phyloP scores from a whole-genome alignment of 2,888 invertebrate genomes.

The Notocelia uddmanniana region DNA sequence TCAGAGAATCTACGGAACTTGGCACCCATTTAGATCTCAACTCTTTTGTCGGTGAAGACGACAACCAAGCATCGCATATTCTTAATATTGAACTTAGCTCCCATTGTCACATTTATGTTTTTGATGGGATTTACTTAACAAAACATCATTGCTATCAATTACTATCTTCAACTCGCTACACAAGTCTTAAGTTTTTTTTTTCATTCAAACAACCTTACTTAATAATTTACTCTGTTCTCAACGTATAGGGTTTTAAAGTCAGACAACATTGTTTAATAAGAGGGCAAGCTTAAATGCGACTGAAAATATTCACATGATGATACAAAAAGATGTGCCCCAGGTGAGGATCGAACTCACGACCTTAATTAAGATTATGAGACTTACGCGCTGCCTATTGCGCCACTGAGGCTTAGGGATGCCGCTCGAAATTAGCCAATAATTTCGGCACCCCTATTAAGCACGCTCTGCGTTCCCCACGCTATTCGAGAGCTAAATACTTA shows the following conservation, averaged over 20 bases:
- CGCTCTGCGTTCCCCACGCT: no score
- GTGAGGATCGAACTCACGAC: slow-evolving; percentile 98
- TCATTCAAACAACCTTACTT: background rate
- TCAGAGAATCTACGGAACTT: no score
- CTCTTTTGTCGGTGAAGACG: no score
- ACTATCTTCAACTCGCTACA: background rate
- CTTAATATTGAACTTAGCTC: no score
- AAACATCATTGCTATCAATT: background rate
- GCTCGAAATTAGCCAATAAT: background rate
- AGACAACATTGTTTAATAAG: background rate
- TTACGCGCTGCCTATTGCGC: slow-evolving; percentile 96
- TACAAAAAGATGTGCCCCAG: slow-evolving; percentile 88
- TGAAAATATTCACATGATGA: background rate
- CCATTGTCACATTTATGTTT: no score
- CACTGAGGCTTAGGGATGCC: slow-evolving; percentile 86
- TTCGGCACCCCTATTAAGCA: slow-evolving; percentile 3
- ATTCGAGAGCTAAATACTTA: no score
- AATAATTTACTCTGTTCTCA: background rate
- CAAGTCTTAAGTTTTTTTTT: background rate
- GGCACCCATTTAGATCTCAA: no score
- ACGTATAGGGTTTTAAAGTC: background rate
- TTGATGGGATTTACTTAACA: background rate
- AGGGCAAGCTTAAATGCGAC: background rate
- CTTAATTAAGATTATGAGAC: slow-evolving; percentile 97
- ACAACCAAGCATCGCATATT: no score